Evolutionary conservation across 1,140 invertebrate genomes (phyloP), one percentile per base, ranked within the genome.

Genomic region (Drosophila arizonae): DNA sequence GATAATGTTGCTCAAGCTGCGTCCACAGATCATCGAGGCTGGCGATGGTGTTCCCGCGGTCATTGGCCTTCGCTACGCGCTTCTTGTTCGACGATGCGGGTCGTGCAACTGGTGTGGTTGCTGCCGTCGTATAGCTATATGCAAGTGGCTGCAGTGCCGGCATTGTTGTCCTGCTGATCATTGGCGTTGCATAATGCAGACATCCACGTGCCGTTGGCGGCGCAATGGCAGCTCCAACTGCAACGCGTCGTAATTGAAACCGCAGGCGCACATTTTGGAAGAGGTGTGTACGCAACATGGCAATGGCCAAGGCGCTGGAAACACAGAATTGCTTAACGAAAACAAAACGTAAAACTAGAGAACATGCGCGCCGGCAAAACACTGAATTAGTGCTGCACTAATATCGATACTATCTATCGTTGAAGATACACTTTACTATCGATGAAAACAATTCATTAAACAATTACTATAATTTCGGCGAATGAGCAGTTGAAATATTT

Each of bases 1-100:
- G 74, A 55, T 90, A 90, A 21, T 80, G 58, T 0, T 72, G n/a
- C 56, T 90, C 86, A 72, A 90, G 41, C 33, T 79, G 71, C 0
- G 57, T 15, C 84, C 85, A 88, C 43, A 70, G 21, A n/a, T 57
- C 26, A 6, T 80, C 85, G 0, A 76, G 13, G 41, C 60, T 76
- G 0, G 30, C 26, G 1, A 39, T 60, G 0, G 13, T 8, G 8
- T 43, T 30, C 0, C 39, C 0, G 21, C 33, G 21, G 0, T 33
- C 6, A 21, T 3, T 30, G 9, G 11, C 24, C 11, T 52, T 51
- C 4, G n/a, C 10, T 30, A 41, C 51, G 28, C 56, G 71, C n/a
- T 48, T 69, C 36, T 52, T n/a, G 9, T n/a, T 8, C 4, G 9
- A 30, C 24, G 21, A 26, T 24, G 10, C 28, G 2, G 24, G 43